Conservation (phyloP, 2,113 vertebrate genomes). For the Trinectes maculatus region DNA sequence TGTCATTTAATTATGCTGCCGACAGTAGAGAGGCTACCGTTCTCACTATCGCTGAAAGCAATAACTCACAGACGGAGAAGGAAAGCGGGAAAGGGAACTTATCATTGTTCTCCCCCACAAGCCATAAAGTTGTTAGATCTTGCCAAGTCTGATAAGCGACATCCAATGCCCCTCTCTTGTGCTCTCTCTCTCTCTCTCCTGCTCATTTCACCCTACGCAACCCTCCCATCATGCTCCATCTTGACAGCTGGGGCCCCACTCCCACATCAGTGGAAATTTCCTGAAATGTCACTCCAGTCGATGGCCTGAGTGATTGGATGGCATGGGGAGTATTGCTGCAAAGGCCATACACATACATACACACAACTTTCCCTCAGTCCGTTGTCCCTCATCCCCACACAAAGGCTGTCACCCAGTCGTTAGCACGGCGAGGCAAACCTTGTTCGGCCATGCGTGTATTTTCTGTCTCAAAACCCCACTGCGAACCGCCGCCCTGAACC, state of each 20-base stretch:
- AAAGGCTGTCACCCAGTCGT: slow-evolving; percentile 61
- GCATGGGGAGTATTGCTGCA: slow-evolving; percentile 41
- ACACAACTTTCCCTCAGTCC: slow-evolving; percentile 38
- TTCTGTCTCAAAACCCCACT: slow-evolving; percentile 33
- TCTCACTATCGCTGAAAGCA: slow-evolving; percentile 54
- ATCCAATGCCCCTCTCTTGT: slow-evolving; percentile 25
- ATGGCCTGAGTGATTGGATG: slow-evolving; percentile 49
- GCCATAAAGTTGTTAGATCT: slow-evolving; percentile 56
- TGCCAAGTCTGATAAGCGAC: slow-evolving; percentile 70
- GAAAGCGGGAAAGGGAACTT: slow-evolving; percentile 50
- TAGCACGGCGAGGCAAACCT: slow-evolving; percentile 42
- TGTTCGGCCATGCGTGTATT: slow-evolving; percentile 43
- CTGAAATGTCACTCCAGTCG: slow-evolving; percentile 71
- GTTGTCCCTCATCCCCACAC: slow-evolving; percentile 44
- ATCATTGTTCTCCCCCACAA: slow-evolving; percentile 53
- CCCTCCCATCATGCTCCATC: slow-evolving; percentile 38
- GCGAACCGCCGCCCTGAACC: slow-evolving; percentile 25
- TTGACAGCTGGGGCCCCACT: slow-evolving; percentile 68
- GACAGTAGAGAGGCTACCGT: slow-evolving; percentile 40
- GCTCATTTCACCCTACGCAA: slow-evolving; percentile 38
- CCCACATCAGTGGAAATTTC: slow-evolving; percentile 74
- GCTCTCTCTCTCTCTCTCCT: slow-evolving; percentile 13
- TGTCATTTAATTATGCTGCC: slow-evolving; percentile 31
- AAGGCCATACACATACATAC: slow-evolving; percentile 38
- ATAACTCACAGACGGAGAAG: slow-evolving; percentile 39